Conservation (phyloP, 1,140 invertebrate genomes). For the Ectropis grisescens region DNA sequence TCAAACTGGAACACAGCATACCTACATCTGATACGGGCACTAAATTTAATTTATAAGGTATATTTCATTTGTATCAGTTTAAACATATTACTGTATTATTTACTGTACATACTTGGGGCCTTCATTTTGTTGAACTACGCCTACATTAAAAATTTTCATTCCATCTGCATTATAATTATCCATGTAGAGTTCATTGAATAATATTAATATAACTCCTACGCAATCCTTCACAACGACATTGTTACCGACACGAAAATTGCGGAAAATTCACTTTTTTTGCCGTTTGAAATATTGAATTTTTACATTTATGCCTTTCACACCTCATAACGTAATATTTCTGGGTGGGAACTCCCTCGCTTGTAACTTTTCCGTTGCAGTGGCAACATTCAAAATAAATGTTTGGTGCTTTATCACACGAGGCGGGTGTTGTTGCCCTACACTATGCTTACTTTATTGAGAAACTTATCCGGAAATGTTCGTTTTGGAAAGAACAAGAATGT, state of each 20-base stretch:
- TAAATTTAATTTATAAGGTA: too few relatives aligned
- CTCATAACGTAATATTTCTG: slow-evolving; percentile 67
- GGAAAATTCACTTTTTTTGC: slow-evolving; percentile 46
- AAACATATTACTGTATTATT: too few relatives aligned
- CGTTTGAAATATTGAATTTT: slow-evolving; percentile 62
- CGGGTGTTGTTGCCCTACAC: slow-evolving; percentile 19
- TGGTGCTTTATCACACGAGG: slow-evolving; percentile 48
- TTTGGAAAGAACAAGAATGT: background rate
- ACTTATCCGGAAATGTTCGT: slow-evolving; percentile 1
- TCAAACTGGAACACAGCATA: too few relatives aligned
- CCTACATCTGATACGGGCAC: too few relatives aligned
- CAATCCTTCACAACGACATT: slow-evolving; percentile 23
- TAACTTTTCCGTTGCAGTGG: slow-evolving; percentile 56
- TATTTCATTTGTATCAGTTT: too few relatives aligned
- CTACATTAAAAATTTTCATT: too few relatives aligned
- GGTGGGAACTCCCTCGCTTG: slow-evolving; percentile 34
- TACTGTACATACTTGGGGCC: too few relatives aligned
- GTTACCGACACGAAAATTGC: slow-evolving; percentile 36
- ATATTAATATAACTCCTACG: too few relatives aligned
- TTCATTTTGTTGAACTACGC: too few relatives aligned
- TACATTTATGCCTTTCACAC: slow-evolving; percentile 68
- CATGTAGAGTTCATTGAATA: too few relatives aligned
- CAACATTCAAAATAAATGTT: slow-evolving; percentile 66
- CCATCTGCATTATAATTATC: too few relatives aligned
- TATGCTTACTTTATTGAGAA: slow-evolving; percentile 11